A percentile compares a stretch with the other conserved stretches of the same genome.
These are phyloP conservation scores for Synergus gifuensis DNA, from an alignment of 2,888 invertebrate genomes.

Conservation along the genomic window DNA sequence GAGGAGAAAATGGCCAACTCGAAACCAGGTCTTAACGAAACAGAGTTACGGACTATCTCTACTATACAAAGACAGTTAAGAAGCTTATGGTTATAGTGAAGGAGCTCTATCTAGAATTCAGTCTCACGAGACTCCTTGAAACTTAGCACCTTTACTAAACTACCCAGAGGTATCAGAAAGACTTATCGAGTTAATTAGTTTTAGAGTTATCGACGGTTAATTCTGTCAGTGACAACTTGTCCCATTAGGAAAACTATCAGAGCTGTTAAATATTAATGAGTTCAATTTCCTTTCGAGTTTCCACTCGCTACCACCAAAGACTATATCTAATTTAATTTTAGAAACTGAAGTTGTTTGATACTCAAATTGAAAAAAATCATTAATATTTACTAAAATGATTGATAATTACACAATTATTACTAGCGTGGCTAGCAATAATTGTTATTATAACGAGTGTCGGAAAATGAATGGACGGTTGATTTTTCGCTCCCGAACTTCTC, in stretches of 20 bases:
- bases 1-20: not conserved
- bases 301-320: not conserved
- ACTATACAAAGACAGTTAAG: not conserved
- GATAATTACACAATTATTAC: too few relatives aligned
- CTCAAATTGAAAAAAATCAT: not conserved
- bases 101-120: not conserved
- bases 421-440: too few relatives aligned
- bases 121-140: slow-evolving; percentile 24
- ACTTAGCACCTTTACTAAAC: slow-evolving; percentile 31
- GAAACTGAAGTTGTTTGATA: not conserved
- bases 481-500: too few relatives aligned
- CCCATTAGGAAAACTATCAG: slow-evolving; percentile 39
- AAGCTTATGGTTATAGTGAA: not conserved
- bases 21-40: not conserved
- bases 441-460: too few relatives aligned
- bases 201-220: slow-evolving; percentile 37
- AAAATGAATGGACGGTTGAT: too few relatives aligned
- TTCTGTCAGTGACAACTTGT: slow-evolving; percentile 30
- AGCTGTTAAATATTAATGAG: slow-evolving; percentile 41
- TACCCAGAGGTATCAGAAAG: slow-evolving; percentile 34
- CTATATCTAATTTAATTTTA: not conserved
- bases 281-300: slow-evolving; percentile 19
- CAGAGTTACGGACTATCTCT: not conserved
- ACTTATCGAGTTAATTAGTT: slow-evolving; percentile 39
- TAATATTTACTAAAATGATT: too few relatives aligned